Conservation (phyloP, 2,113 vertebrate genomes). For the Paratilapia polleni region DNA sequence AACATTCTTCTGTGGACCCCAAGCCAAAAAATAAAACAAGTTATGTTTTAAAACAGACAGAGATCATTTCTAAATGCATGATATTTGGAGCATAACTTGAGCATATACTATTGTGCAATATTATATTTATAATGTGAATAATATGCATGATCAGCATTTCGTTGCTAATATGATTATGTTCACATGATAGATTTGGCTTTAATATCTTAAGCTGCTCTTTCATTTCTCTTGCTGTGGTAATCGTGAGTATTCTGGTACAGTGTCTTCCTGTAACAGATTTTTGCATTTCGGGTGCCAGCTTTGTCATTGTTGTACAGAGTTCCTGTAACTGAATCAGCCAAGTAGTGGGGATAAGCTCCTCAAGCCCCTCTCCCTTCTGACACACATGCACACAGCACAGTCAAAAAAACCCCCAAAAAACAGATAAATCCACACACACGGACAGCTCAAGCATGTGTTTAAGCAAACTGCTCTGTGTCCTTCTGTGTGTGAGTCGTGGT, state of each 20-base stretch:
- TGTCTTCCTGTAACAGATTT: constrained; percentile 12
- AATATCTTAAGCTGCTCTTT: constrained; percentile 34
- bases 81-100: no score
- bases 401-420: no score
- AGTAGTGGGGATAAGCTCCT: constrained; percentile 42
- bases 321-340: constrained; percentile 33
- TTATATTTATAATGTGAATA: background rate
- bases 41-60: no score
- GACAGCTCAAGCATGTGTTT: background rate
- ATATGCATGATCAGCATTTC: background rate
- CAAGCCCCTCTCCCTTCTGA: constrained; percentile 10
- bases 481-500: background rate
- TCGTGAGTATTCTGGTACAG: constrained; percentile 19
- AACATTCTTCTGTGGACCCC: no score
- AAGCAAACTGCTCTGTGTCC: constrained; percentile 5
- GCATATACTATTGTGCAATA: background rate
- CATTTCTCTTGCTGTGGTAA: constrained; percentile 21
- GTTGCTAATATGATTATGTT: constrained; percentile 24
- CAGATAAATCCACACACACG: background rate
- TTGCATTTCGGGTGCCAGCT: constrained; percentile 17
- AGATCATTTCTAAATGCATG: no score
- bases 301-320: constrained; percentile 27
- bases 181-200: constrained; percentile 36
- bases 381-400: constrained; percentile 6
- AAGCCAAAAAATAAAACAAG: no score